Conservation (phyloP, 2,888 invertebrate species). For the Isotomurus palustris region DNA sequence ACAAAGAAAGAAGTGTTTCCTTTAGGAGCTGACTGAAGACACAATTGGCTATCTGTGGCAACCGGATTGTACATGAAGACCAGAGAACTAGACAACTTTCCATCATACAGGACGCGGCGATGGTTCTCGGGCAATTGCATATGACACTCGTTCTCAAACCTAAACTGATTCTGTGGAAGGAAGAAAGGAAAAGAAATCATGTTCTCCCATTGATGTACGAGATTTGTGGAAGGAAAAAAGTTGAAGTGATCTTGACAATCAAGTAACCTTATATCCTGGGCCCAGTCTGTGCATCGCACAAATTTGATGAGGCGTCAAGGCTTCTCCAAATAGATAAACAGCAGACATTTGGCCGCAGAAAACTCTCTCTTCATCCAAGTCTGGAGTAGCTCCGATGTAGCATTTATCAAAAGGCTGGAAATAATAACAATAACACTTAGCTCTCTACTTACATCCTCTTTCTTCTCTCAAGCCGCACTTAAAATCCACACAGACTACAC, state of each 20-base stretch:
- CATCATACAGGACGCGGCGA: conserved; percentile 85
- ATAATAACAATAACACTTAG: conserved; percentile 36
- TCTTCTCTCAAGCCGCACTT: too few species aligned
- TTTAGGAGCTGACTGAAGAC: conserved; percentile 96
- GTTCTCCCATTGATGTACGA: background rate
- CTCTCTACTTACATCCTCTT: too few species aligned
- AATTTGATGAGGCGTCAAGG: conserved; percentile 94
- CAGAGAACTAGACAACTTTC: conserved; percentile 91
- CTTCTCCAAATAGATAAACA: conserved; percentile 96
- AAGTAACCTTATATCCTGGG: conserved; percentile 90
- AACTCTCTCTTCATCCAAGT: conserved; percentile 91
- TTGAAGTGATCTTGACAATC: background rate
- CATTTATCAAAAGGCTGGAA: conserved; percentile 97
- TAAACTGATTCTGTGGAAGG: conserved; percentile 86
- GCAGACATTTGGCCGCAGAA: conserved; percentile 99
- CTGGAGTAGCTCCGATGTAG: conserved; percentile 96
- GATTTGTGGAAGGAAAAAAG: background rate
- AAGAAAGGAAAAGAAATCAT: background rate
- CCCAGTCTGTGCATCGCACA: conserved; percentile 98
- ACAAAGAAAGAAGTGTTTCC: conserved; percentile 97
- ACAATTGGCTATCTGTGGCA: conserved; percentile 93
- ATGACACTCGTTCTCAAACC: conserved; percentile 99
- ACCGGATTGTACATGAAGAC: conserved; percentile 99
- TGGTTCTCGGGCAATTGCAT: conserved; percentile 75
- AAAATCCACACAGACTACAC: too few species aligned